Evolutionary conservation across 2,888 invertebrate species (phyloP), one percentile per base, ranked within the genome.

Genomic region (Spialia ferax): DNA sequence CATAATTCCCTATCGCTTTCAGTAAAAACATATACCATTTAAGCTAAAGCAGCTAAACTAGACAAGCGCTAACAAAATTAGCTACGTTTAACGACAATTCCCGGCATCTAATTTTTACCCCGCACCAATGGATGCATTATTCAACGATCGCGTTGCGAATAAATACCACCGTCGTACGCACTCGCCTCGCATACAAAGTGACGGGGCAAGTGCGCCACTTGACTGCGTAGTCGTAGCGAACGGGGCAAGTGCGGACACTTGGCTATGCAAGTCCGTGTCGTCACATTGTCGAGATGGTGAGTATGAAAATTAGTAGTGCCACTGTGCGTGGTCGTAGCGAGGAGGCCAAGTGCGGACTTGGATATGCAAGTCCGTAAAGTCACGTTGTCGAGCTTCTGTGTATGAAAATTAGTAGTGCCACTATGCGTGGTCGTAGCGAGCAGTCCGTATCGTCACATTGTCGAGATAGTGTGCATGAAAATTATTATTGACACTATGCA

Each of bases 21-120:
- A 42, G 32, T n/a, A 55, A 55, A 55, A 55, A 32, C 6, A 26
- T 22, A 22, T 50, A 20, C 54, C 52, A 32, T 54, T 60, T 45
- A n/a, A 60, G 66, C 32, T 13, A 26, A 38, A 52, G 11, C 55
- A 60, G 66, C 32, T 13, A 26, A 38, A 52, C 15, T 61, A 48
- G 67, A 54, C 61, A 67, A 66, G 67, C 55, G 60, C 61, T 55
- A 67, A 67, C 67, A 61, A 55, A 67, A 67, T 67, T 67, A 67
- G 67, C 67, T 22, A 18, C 55, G 48, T 67, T 67, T 61, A 67
- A 54, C 38, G 67, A 67, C 67, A 61, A 67, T 67, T 67, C 55
- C 48, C 45, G 48, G 55, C 61, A 61, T 61, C 67, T 67, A 67
- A 67, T 61, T 61, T 67, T 67, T 61, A 67, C 55, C 50, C 45